These are phyloP conservation scores for Caradrina clavipalpis DNA, from an alignment of 2,888 invertebrate genomes.

Conservation along the genomic window DNA sequence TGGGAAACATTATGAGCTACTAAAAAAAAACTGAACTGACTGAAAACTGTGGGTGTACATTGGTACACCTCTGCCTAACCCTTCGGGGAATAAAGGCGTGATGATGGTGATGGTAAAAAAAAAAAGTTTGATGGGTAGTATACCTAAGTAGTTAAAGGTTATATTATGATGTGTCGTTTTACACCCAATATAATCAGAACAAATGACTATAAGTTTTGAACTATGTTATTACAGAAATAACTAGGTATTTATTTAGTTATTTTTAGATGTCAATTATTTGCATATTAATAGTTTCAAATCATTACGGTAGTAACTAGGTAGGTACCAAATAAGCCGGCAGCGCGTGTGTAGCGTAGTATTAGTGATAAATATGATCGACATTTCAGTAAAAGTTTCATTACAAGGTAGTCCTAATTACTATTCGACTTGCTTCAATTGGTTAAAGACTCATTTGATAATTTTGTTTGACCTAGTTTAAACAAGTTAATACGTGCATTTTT, in stretches of 20 bases:
- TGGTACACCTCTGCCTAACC: too few species aligned
- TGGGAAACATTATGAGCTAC: too few species aligned
- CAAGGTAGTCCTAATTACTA: not conserved
- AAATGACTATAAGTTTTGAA: not conserved
- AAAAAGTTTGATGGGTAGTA: too few species aligned
- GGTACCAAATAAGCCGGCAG: not conserved
- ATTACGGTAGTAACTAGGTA: not conserved
- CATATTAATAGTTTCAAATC: not conserved
- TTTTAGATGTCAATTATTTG: not conserved
- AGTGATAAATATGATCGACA: not conserved
- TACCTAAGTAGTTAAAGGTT: too few species aligned
- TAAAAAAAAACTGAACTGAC: too few species aligned
- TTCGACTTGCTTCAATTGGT: not conserved
- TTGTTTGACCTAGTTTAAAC: not conserved
- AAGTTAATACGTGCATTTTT: not conserved
- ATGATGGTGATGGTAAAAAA: too few species aligned
- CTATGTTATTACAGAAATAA: not conserved
- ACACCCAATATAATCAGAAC: not conserved
- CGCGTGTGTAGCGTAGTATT: not conserved
- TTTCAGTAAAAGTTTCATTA: too few species aligned
- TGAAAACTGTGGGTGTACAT: too few species aligned
- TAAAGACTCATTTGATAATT: not conserved
- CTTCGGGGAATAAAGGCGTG: too few species aligned
- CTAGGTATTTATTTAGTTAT: not conserved
- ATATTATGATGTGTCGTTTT: too few species aligned